Evolutionary conservation across 2,888 invertebrate species (phyloP), one percentile per base, ranked within the genome.

Genomic region (Psylliodes chrysocephalus): DNA sequence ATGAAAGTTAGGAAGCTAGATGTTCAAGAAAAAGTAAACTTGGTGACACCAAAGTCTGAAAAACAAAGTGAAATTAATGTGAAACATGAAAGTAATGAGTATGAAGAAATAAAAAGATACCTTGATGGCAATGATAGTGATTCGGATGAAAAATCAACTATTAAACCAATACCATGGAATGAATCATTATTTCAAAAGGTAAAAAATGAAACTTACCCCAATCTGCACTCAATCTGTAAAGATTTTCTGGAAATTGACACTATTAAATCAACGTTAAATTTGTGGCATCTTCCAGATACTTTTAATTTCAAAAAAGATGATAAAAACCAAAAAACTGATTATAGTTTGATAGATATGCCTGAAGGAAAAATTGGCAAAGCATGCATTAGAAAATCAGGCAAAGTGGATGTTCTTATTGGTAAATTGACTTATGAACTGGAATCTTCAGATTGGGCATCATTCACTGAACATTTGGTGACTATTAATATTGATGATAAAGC

Each of bases 241-340:
- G 25, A 33, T 33, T 18, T 47, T 40, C 30, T 40, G 8, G 49
- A 55, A 19, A 38, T 30, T 46, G 28, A 18, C 68, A 76, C 79
- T 54, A 73, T 74, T 38, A 74, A 75, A 62, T 72, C 77, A 14
- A 68, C 68, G n/a, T 62, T 80, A 55, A 73, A 77, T 10, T 60
- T 80, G 30, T 73, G 80, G 69, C 72, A 81, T 76, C 64, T 82
- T 55, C 82, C 82, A 22, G 76, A 78, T 69, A 77, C 79, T n/a
- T 77, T 82, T 68, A 75, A 78, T 35, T 63, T 65, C 17, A 55
- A 66, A 54, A 53, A 60, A 10, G 42, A 62, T 12, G 18, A 8
- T 6, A 22, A 14, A 28, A 15, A 49, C 17, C 19, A 46, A 18
- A 18, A 60, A 53, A 51, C 7, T 33, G 7, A 68, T 60, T 47